Base-by-base conservation (phyloP, 2,113 vertebrate species). In the Odontophorus gujanensis region DNA sequence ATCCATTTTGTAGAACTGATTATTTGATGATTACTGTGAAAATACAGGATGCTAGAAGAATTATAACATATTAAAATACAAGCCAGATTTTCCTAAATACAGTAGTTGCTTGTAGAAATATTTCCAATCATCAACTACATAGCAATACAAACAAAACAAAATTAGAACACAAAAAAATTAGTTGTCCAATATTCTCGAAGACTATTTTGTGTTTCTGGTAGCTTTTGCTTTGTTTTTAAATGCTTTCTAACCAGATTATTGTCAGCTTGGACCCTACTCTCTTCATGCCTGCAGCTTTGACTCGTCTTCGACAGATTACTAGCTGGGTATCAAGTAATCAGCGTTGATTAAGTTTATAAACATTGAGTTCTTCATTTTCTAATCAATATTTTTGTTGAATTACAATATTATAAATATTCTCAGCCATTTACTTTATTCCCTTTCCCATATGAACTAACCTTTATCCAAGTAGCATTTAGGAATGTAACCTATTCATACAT, bases 261-360 rank as follows among this genome's bases (percentile, higher is more conserved):
- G 45, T 88, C 86, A 86, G 62, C 28, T 81, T 57, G 25, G 28
- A 91, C 61, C 73, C 26, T 16, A 9, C 12, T 7, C 9, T 20
- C 11, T 51, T 22, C 25, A 58, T 14, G 22, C 11, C 72, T 59
- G 43, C 62, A 85, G 89, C 80, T 96, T 81, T 95, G 90, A 89
- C 81, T 96, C 91, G 72, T 92, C 83, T 38, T 81, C 74, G 91
- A 87, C 96, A 95, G 82, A 28, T 51, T 94, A 62, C 72, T 57
- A 89, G 58, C 85, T 92, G 55, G 93, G 87, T 93, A 95, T 90
- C 88, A 97, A 97, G 96, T 32, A 87, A 87, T 90, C 74, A 79
- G 58, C 75, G 92, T 81, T 96, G 95, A 96, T 96, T 97, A 95
- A 97, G 90, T 95, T 97, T 96, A 96, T 96, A 97, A 97, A 97